phyloP scores from a whole-genome alignment of 2,797 vertebrate genomes.

The Onychomys arenicola region DNA sequence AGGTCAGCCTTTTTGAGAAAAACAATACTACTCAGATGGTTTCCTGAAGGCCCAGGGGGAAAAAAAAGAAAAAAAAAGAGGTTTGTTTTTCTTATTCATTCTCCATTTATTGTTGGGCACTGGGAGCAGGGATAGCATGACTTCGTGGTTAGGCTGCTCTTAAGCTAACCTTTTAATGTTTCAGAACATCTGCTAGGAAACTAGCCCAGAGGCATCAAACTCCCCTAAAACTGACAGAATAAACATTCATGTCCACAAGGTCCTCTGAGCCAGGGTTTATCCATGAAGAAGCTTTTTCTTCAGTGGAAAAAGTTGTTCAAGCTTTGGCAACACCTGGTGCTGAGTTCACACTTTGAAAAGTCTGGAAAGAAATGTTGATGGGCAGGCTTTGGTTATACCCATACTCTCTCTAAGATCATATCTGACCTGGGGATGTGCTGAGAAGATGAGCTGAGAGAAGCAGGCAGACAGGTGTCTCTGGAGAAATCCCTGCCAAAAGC shows the following conservation, averaged over 20 bases:
- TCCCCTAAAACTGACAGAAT: background rate
- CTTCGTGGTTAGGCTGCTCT: background rate
- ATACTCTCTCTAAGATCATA: background rate
- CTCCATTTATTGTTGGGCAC: background rate
- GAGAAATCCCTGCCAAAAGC: background rate
- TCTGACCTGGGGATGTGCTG: background rate
- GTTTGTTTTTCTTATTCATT: background rate
- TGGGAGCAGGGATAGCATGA: fast-evolving
- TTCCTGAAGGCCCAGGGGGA: background rate
- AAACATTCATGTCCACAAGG: background rate
- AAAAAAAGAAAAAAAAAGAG: background rate
- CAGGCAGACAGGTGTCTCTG: no score
- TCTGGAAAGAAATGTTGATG: background rate
- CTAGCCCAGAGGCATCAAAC: background rate
- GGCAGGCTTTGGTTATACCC: background rate
- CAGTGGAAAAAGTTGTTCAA: background rate
- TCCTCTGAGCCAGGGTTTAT: background rate
- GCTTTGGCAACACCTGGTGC: background rate
- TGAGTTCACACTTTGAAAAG: background rate
- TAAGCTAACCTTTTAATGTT: background rate
- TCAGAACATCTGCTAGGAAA: background rate
- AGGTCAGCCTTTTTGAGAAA: background rate
- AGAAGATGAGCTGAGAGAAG: background rate
- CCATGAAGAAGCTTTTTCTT: background rate
- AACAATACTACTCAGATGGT: background rate